Percentiles rank a stretch among this genome's conserved stretches.
These are phyloP conservation scores for Plutomurus gul DNA, from an alignment of 1,140 invertebrate genomes.

Conservation along the genomic window DNA sequence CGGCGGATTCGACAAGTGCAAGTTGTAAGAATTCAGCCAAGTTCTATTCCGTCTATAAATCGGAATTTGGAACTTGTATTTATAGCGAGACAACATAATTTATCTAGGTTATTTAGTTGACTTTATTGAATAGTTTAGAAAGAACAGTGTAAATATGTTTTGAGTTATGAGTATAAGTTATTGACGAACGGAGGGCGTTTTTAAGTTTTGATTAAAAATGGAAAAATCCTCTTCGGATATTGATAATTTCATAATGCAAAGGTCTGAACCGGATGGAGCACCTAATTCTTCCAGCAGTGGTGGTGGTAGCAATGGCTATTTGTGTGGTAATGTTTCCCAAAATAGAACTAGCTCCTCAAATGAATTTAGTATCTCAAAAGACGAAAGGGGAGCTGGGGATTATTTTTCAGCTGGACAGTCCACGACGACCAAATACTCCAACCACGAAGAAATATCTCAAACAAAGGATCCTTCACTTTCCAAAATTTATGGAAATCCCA, in stretches of 20 bases:
- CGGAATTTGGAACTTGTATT: too few species aligned
- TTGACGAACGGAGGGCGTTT: too few species aligned
- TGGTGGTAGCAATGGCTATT: background rate
- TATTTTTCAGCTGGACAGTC: background rate
- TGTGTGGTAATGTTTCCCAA: background rate
- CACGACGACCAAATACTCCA: background rate
- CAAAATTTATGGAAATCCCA: background rate
- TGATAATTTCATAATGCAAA: slow-evolving; percentile 28
- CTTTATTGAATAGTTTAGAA: too few species aligned
- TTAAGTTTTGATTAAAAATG: background rate
- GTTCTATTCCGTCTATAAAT: too few species aligned
- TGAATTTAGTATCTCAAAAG: background rate
- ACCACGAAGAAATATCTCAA: background rate
- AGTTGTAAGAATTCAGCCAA: too few species aligned
- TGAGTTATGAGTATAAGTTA: too few species aligned
- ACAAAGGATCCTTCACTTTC: background rate
- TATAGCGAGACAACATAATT: too few species aligned
- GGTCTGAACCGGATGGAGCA: slow-evolving; percentile 49
- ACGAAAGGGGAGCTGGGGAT: background rate
- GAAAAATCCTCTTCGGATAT: background rate
- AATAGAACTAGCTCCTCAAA: background rate
- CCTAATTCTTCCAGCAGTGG: slow-evolving; percentile 15
- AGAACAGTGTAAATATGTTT: too few species aligned
- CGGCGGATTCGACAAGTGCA: too few species aligned
- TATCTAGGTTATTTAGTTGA: too few species aligned